Evolutionary conservation across 2,888 invertebrate species (phyloP).

Genomic region (Nebria brevicollis): DNA sequence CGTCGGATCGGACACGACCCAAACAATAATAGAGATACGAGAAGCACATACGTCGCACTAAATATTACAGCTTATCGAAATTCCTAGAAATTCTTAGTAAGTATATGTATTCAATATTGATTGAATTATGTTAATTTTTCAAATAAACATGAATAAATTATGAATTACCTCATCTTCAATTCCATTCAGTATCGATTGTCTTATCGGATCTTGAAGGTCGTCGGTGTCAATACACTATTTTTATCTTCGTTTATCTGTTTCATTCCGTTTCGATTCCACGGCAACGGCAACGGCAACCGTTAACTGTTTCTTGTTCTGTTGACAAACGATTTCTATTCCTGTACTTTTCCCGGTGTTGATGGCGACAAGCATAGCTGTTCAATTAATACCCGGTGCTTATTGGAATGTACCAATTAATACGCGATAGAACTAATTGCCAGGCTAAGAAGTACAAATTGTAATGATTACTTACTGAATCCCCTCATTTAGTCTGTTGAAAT

Average conservation of each 20-base stretch:
- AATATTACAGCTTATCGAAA: slow-evolving; percentile 34
- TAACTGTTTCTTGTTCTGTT: background rate
- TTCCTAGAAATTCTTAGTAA: slow-evolving; percentile 18
- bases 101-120: slow-evolving; percentile 19
- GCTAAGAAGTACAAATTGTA: slow-evolving; percentile 28
- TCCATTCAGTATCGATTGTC: slow-evolving; percentile 33
- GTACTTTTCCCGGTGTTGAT: background rate
- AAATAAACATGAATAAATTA: slow-evolving; percentile 40
- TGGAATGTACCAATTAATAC: slow-evolving; percentile 37
- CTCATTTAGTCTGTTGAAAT: background rate
- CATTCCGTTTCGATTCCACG: slow-evolving; percentile 6
- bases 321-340: slow-evolving; percentile 1
- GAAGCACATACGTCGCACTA: slow-evolving; percentile 21
- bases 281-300: background rate
- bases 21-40: slow-evolving; percentile 11
- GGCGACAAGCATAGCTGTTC: slow-evolving; percentile 11
- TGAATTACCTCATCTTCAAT: slow-evolving; percentile 41
- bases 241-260: background rate
- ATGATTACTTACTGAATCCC: slow-evolving; percentile 35
- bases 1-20: background rate
- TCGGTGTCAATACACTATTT: background rate
- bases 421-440: slow-evolving; percentile 33
- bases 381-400: slow-evolving; percentile 36
- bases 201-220: slow-evolving; percentile 33
- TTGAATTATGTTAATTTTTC: slow-evolving; percentile 38